A percentile compares a stretch with the other conserved stretches of the same genome.
phyloP scores from a whole-genome alignment of 2,113 vertebrate genomes.

The Ifrita kowaldi region DNA sequence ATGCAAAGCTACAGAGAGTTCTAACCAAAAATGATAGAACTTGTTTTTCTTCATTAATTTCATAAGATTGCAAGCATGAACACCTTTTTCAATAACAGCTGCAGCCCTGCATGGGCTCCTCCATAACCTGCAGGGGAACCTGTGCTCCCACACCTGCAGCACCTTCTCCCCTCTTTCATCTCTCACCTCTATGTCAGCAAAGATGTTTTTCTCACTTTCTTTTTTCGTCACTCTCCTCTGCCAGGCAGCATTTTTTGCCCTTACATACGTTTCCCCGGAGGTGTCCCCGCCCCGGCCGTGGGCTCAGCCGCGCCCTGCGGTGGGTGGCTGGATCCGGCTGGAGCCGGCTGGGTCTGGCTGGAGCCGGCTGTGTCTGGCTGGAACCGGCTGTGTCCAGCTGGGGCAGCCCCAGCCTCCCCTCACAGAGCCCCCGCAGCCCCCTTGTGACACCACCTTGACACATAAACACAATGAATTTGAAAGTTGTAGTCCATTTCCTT shows the following conservation, averaged over 20 bases:
- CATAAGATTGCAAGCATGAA: neutral
- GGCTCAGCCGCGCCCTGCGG: accelerated
- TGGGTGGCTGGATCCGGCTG: accelerated
- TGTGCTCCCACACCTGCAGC: neutral
- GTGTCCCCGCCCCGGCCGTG: accelerated
- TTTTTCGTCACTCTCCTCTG: neutral
- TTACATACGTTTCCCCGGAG: too few species aligned
- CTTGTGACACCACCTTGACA: neutral
- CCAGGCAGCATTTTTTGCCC: neutral
- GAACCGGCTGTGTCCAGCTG: accelerated
- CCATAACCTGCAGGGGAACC: neutral
- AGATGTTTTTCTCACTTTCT: neutral
- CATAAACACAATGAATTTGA: neutral
- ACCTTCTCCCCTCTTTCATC: neutral
- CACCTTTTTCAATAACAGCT: neutral
- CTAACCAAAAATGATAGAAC: neutral
- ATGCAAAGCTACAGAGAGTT: neutral
- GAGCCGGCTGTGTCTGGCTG: accelerated
- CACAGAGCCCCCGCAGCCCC: accelerated
- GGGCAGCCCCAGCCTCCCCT: accelerated
- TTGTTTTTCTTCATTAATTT: neutral
- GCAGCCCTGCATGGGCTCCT: neutral
- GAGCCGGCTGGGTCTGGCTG: accelerated
- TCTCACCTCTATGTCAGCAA: neutral
- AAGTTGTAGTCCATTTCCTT: neutral